Evolutionary conservation across 1,140 invertebrate genomes (phyloP).

Genomic region (Neodiprion virginianus): DNA sequence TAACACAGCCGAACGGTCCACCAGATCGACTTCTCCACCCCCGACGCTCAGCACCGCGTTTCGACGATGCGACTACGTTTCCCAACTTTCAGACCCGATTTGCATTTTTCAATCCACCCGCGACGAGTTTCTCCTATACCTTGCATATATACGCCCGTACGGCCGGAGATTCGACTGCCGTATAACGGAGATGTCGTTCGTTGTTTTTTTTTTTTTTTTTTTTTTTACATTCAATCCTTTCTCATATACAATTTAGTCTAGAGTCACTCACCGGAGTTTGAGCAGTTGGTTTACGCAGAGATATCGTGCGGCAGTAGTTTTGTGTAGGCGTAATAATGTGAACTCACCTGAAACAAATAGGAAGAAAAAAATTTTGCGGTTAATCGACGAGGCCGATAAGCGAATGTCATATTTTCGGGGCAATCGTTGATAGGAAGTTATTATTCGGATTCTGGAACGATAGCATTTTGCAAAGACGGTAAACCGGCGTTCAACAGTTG

Average conservation of each 20-base stretch:
- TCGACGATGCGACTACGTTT: conserved; percentile 32
- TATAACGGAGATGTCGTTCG: background rate
- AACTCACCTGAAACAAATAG: conserved; percentile 10
- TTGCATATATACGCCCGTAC: background rate
- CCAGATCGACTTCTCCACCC: conserved; percentile 44
- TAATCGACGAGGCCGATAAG: background rate
- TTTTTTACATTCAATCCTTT: too few relatives aligned
- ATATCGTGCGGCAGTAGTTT: background rate
- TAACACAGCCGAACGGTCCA: conserved; percentile 34
- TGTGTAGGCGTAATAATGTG: background rate
- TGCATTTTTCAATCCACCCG: conserved; percentile 42
- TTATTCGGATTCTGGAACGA: too few relatives aligned
- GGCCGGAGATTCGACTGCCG: background rate
- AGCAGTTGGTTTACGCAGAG: background rate
- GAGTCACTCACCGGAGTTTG: background rate
- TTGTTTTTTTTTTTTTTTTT: background rate
- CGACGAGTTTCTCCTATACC: background rate
- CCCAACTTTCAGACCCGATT: conserved; percentile 42
- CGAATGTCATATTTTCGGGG: too few relatives aligned
- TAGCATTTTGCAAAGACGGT: too few relatives aligned
- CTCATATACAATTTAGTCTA: background rate
- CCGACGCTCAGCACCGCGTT: conserved; percentile 29
- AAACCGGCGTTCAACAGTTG: too few relatives aligned
- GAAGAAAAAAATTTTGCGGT: conserved; percentile 13
- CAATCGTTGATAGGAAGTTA: too few relatives aligned